Evolutionary conservation across 2,797 vertebrate genomes (phyloP).

Genomic region (Poliocrania exsul): DNA sequence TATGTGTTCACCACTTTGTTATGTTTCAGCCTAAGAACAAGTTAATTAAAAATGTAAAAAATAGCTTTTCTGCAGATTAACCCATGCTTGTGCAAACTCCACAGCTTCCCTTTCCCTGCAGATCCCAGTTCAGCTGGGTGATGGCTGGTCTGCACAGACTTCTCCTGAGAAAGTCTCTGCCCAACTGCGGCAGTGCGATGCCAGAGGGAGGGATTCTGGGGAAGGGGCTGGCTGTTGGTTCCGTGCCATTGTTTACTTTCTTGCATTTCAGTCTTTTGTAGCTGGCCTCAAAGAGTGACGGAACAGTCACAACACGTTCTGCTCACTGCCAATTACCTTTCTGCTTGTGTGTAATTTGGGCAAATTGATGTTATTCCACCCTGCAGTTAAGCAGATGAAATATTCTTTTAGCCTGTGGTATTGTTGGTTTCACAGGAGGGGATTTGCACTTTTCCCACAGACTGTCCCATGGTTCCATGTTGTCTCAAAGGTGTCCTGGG

Average conservation of each 20-base stretch:
- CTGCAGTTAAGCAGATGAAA: constrained; percentile 45
- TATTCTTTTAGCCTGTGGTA: background rate
- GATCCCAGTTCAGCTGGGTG: background rate
- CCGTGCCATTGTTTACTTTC: constrained; percentile 74
- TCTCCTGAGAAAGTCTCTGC: background rate
- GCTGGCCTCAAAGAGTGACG: constrained; percentile 43
- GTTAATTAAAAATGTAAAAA: background rate
- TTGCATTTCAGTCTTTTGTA: constrained; percentile 60
- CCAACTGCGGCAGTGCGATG: constrained; percentile 30
- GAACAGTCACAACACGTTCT: constrained; percentile 53
- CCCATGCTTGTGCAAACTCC: background rate
- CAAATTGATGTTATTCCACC: constrained; percentile 46
- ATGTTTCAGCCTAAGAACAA: background rate
- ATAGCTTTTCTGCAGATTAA: background rate
- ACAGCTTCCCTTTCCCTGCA: background rate
- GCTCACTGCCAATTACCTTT: constrained; percentile 53
- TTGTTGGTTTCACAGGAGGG: background rate
- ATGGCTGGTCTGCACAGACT: background rate
- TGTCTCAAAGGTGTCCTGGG: background rate
- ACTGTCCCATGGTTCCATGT: accelerated
- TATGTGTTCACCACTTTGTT: background rate
- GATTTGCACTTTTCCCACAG: background rate
- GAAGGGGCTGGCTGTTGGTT: constrained; percentile 57
- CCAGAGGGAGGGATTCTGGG: constrained; percentile 65
- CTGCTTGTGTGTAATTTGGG: constrained; percentile 55